Conservation (phyloP, 2,888 invertebrate genomes). For the Spialia ferax region DNA sequence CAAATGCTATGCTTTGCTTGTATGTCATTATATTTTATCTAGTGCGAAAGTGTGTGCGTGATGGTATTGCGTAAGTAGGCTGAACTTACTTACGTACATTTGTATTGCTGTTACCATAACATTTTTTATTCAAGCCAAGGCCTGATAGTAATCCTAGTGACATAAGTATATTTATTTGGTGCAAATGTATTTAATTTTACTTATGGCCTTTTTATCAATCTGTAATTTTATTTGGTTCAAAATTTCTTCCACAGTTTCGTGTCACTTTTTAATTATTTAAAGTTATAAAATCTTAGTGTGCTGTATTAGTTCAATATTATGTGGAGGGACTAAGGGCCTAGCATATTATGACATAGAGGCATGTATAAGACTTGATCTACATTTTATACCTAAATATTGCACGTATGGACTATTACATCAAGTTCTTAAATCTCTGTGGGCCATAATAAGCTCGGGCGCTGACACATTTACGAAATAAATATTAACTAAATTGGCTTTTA, state of each 20-base stretch:
- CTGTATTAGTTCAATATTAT: background rate
- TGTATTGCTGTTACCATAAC: constrained; percentile 24
- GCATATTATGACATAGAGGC: background rate
- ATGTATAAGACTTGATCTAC: background rate
- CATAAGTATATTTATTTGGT: constrained; percentile 18
- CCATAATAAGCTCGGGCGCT: background rate
- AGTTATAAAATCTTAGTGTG: background rate
- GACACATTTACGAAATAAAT: background rate
- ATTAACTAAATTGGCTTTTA: constrained; percentile 9
- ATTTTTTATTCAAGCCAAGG: constrained; percentile 14
- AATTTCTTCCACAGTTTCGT: constrained; percentile 25
- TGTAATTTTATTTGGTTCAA: constrained; percentile 5
- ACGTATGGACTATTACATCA: background rate
- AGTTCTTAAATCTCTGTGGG: background rate
- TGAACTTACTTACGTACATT: background rate
- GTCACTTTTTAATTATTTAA: background rate
- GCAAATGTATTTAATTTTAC: constrained; percentile 8
- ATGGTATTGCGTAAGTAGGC: constrained; percentile 3
- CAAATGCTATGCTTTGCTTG: constrained; percentile 24
- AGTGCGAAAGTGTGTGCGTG: constrained; percentile 2
- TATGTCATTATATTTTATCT: constrained; percentile 11
- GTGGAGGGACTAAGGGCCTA: background rate
- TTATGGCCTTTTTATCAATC: background rate
- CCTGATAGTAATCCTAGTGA: constrained; percentile 10
- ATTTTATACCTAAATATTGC: constrained; percentile 4